phyloP scores from a whole-genome alignment of 2,113 vertebrate species.

The Sebastes schlegelii region DNA sequence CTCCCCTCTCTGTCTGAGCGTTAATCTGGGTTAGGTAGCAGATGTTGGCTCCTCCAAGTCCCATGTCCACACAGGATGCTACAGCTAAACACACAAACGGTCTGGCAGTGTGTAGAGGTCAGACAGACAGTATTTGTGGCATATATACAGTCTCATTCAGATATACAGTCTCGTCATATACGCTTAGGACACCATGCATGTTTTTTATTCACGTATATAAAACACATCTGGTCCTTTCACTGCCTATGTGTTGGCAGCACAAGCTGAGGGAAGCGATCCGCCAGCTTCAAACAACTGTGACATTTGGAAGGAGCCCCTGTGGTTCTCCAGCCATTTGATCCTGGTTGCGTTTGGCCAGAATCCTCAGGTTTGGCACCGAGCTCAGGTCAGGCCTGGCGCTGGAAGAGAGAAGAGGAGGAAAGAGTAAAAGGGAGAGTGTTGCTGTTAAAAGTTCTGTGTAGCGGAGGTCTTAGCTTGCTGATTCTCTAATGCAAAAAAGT shows the following conservation, averaged over 20 bases:
- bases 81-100: constrained; percentile 45
- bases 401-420: constrained; percentile 48
- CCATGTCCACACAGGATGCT: constrained; percentile 48
- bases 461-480: constrained; percentile 14
- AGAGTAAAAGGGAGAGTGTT: constrained; percentile 32
- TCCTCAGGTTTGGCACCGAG: constrained; percentile 70
- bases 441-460: constrained; percentile 45
- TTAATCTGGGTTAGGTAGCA: constrained; percentile 75
- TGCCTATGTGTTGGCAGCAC: constrained; percentile 65
- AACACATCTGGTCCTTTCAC: constrained; percentile 68
- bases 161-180: constrained; percentile 26
- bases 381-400: constrained; percentile 59
- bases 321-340: constrained; percentile 78
- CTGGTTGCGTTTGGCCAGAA: constrained; percentile 72
- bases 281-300: constrained; percentile 82
- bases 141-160: constrained; percentile 17
- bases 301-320: constrained; percentile 80
- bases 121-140: constrained; percentile 14
- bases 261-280: constrained; percentile 53
- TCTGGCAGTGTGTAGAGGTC: constrained; percentile 1
- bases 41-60: constrained; percentile 59
- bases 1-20: constrained; percentile 38
- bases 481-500: constrained; percentile 24
- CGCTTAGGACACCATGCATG: constrained; percentile 20
- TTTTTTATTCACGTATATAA: constrained; percentile 46